Base-by-base conservation (phyloP, 2,888 invertebrate species). In the Troilus luridus region DNA sequence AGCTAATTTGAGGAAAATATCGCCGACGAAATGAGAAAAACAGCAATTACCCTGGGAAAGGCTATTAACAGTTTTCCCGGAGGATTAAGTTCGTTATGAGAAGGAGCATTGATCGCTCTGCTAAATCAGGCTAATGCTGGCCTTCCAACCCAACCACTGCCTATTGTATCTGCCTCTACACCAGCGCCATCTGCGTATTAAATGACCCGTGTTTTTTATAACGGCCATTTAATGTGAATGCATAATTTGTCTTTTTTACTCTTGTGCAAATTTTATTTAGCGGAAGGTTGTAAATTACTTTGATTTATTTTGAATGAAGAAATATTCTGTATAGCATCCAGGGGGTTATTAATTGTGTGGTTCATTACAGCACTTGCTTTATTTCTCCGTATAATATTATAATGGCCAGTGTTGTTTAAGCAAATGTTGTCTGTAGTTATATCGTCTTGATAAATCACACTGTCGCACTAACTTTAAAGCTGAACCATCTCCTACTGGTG, bases 41-140 rank as follows among this genome's bases (percentile, higher is more conserved):
- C 85, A 85, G 85, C 85, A 85, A 85, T 85, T 85, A 58, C 56
- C 56, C 10, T 12, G 85, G 56, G n/a, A 77, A 56, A 85, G 85
- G 85, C 85, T 85, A 85, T 85, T 85, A 85, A 54, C 85, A 58
- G 56, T 85, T 85, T 85, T 58, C 85, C 56, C 11, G 6, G 56
- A 56, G 85, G 56, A 56, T 85, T 85, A 85, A 54, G 85, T 85
- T 85, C n/a, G 85, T 85, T 85, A 85, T 58, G 85, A 85, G 85
- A 85, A 56, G n/a, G 85, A 14, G 56, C 85, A 85, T 85, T 85
- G 85, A 85, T 85, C 85, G 85, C 56, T 56, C n/a, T n/a, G 56
- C 56, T 85, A 85, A 85, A 85, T 85, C 56, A 85, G 56, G 85
- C 85, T 85, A 85, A 85, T 85, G 85, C 56, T 56, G 85, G 85